Percentiles rank a stretch among this genome's conserved stretches.
Conservation (phyloP, 2,113 vertebrate species). For the Octodon degus region DNA sequence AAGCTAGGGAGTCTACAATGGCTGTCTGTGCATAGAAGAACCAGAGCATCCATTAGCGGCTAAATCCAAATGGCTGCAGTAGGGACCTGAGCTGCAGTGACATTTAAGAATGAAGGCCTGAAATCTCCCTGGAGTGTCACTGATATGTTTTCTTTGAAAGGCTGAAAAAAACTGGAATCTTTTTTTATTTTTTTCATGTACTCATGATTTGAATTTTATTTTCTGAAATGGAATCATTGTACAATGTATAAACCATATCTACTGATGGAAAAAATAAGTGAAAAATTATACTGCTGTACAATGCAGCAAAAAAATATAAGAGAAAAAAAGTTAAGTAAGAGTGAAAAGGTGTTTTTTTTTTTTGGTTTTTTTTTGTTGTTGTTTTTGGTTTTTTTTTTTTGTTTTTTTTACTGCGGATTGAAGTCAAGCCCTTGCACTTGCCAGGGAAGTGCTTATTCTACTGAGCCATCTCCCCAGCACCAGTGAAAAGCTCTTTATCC, state of each 20-base stretch:
- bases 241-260: constrained; percentile 98
- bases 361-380: too few relatives aligned
- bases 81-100: not conserved
- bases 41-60: not conserved
- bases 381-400: too few relatives aligned
- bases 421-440: too few relatives aligned
- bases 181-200: not conserved
- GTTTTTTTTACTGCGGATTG: too few relatives aligned
- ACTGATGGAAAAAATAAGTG: constrained; percentile 99
- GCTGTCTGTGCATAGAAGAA: not conserved
- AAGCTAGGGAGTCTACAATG: too few relatives aligned
- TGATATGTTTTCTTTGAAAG: not conserved
- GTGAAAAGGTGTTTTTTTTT: constrained; percentile 66
- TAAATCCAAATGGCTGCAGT: not conserved
- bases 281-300: constrained; percentile 96
- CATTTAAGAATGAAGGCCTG: not conserved
- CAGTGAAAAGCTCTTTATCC: constrained; percentile 79
- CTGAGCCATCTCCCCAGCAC: too few relatives aligned
- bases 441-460: too few relatives aligned
- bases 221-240: constrained; percentile 92
- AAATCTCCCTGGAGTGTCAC: not conserved
- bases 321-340: constrained; percentile 86
- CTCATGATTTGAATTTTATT: constrained; percentile 86
- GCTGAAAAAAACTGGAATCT: not conserved
- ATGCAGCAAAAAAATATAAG: constrained; percentile 90